Conservation (phyloP, 2,797 vertebrate species). For the Taenioides sp. region DNA sequence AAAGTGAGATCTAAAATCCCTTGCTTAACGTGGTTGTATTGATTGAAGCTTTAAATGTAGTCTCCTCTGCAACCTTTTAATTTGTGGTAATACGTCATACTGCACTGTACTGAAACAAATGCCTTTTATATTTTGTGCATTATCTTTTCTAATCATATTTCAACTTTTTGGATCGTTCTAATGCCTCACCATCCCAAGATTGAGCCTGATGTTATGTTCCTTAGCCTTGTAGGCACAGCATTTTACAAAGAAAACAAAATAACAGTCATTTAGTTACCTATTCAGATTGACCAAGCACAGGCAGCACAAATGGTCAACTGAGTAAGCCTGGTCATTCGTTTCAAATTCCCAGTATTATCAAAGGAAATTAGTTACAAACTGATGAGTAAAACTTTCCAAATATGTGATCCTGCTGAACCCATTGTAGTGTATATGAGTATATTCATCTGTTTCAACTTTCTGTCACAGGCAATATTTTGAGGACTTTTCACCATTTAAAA, state of each 20-base stretch:
- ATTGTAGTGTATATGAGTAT: no score
- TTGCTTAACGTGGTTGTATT: not conserved
- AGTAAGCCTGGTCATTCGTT: no score
- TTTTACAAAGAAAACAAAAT: not conserved
- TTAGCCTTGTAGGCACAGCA: conserved; percentile 9
- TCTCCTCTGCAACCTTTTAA: not conserved
- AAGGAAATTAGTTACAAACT: no score
- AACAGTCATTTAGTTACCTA: not conserved
- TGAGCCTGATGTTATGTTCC: not conserved
- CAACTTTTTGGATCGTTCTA: not conserved
- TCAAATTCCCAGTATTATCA: no score
- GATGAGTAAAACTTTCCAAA: no score
- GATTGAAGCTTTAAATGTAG: not conserved
- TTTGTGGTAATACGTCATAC: conserved; percentile 10
- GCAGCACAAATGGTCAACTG: no score
- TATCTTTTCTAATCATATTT: conserved; percentile 2
- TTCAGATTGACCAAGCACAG: not conserved
- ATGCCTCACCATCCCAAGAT: conserved; percentile 9
- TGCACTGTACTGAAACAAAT: conserved; percentile 15
- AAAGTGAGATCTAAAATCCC: not conserved
- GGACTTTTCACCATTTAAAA: no score
- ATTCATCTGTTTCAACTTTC: no score
- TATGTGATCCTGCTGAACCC: no score
- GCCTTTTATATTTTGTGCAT: conserved; percentile 35
- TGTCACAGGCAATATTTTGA: no score